These are phyloP conservation scores for Eledone cirrhosa DNA, from an alignment of 2,888 invertebrate species.

Conservation along the genomic window DNA sequence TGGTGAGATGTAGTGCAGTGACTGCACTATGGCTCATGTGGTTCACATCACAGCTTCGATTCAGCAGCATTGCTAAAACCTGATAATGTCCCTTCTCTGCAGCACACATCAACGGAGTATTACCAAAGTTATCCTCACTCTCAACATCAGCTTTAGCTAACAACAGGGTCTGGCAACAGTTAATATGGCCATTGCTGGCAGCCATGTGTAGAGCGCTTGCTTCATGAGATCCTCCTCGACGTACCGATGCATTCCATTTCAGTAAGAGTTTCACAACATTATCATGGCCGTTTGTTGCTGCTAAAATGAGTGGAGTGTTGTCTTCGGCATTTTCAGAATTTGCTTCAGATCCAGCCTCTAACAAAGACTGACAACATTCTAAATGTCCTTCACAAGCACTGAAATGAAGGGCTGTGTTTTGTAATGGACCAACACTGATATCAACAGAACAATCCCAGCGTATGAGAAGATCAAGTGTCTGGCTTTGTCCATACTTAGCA, in stretches of 20 bases:
- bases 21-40: slow-evolving; percentile 56
- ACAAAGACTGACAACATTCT: slow-evolving; percentile 49
- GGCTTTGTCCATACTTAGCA: slow-evolving; percentile 46
- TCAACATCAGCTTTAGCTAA: slow-evolving; percentile 54
- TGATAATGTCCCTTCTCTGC: slow-evolving; percentile 59
- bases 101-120: slow-evolving; percentile 57
- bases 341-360: slow-evolving; percentile 52
- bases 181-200: slow-evolving; percentile 56
- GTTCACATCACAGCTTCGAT: slow-evolving; percentile 55
- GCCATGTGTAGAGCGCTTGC: slow-evolving; percentile 59
- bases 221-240: slow-evolving; percentile 55
- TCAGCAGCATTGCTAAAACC: slow-evolving; percentile 48
- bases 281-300: slow-evolving; percentile 55
- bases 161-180: slow-evolving; percentile 48
- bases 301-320: slow-evolving; percentile 60
- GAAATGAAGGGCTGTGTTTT: slow-evolving; percentile 55
- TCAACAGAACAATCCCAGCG: slow-evolving; percentile 53
- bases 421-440: slow-evolving; percentile 44
- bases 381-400: slow-evolving; percentile 54
- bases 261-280: slow-evolving; percentile 55
- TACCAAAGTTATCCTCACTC: slow-evolving; percentile 58
- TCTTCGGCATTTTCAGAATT: slow-evolving; percentile 52
- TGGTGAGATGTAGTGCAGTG: slow-evolving; percentile 57
- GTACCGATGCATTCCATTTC: slow-evolving; percentile 50
- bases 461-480: slow-evolving; percentile 50